Evolutionary conservation across 1,140 invertebrate genomes (phyloP), one percentile per base, ranked within the genome.

Genomic region (Lucilia sericata): DNA sequence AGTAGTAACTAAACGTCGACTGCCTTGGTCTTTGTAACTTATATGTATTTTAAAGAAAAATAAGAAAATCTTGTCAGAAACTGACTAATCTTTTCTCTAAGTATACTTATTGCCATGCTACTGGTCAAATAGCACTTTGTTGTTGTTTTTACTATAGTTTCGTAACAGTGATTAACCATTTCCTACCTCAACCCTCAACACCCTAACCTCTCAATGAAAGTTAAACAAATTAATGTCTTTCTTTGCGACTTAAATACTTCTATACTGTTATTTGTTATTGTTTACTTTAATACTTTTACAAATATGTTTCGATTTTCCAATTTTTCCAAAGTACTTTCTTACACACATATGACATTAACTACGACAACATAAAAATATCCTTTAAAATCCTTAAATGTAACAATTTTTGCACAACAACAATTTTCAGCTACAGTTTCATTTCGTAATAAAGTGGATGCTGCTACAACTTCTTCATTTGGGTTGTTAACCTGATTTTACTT

Each of bases 241-340:
- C n/a, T 21, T 21, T 70, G 21, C n/a, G 25, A 2, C 3, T 30
- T 21, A 42, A 10, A 42, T 42, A 42, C 42, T 42, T 42, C 42
- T 42, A 42, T 8, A 42, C 5, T 3, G 34, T 42, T 30, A 9
- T 78, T n/a, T 47, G 42, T 78, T n/a, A 17, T 76, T 80, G 76
- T 80, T 80, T 80, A 49, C 42, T 49, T 49, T 51, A 80, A 80
- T 80, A 34, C 76, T 80, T 51, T 49, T 51, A 80, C 76, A 80
- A 80, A 80, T 80, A 80, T 80, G 76, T 80, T 60, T 80, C 76
- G 76, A 80, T 80, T 80, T 80, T 49, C 36, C 76, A 49, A 2
- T 30, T 30, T 30, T 30, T 30, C 1, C 25, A 30, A 30, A 30
- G 25, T 30, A 30, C 25, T 30, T 30, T 30, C 25, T 3, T 47